These are phyloP conservation scores for Phoenicopterus ruber DNA, from an alignment of 2,113 vertebrate species.

Conservation along the genomic window DNA sequence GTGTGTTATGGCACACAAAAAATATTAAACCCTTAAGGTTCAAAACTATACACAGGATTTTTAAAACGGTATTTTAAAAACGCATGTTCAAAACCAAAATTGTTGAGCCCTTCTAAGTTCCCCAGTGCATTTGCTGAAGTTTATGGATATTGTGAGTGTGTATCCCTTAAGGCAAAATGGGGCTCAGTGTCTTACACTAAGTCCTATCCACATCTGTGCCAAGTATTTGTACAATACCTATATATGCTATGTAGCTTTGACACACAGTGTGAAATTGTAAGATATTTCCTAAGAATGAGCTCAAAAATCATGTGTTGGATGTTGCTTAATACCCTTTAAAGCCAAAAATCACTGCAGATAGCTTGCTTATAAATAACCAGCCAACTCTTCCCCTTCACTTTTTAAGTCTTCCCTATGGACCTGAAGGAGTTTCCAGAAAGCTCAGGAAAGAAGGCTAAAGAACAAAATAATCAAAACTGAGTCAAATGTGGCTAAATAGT, in stretches of 20 bases:
- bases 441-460: not conserved
- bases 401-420: not conserved
- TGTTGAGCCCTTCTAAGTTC: not conserved
- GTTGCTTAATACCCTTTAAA: not conserved
- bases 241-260: not conserved
- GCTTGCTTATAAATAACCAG: not conserved
- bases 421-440: not conserved
- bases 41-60: not conserved
- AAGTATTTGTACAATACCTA: not conserved
- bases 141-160: not conserved
- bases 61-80: not conserved
- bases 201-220: not conserved
- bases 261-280: not conserved
- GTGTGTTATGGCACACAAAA: not conserved
- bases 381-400: not conserved
- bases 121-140: not conserved
- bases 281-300: not conserved
- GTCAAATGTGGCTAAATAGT: not conserved
- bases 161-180: not conserved
- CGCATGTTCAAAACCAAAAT: not conserved
- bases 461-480: not conserved
- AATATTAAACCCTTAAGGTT: not conserved
- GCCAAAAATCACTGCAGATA: not conserved
- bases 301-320: not conserved
- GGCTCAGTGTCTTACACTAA: not conserved